phyloP scores from a whole-genome alignment of 2,113 vertebrate species.

The Embiotoca jacksoni region DNA sequence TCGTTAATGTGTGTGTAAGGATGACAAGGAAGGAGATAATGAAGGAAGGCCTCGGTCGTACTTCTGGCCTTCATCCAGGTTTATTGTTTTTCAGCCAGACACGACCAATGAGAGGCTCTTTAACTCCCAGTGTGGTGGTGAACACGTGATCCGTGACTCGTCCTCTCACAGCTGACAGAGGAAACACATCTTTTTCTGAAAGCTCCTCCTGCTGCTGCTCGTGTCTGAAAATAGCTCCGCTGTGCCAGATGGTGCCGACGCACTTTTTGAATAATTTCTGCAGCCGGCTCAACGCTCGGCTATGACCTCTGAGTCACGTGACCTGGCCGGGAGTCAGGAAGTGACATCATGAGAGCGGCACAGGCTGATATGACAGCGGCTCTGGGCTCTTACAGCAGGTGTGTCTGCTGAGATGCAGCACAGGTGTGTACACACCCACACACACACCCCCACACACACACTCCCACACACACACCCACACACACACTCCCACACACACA shows the following conservation, averaged over 20 bases:
- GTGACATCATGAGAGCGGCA: background rate
- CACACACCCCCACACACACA: too few species aligned
- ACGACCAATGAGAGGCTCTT: background rate
- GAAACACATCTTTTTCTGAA: background rate
- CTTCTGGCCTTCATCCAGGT: slow-evolving; percentile 32
- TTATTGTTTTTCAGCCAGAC: slow-evolving; percentile 15
- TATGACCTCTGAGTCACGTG: slow-evolving; percentile 43
- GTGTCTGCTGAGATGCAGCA: too few species aligned
- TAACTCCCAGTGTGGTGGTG: background rate
- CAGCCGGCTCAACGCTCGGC: too few species aligned
- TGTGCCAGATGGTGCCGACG: background rate
- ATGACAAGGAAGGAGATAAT: background rate
- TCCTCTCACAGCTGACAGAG: background rate
- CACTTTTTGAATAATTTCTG: slow-evolving; percentile 33
- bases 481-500: too few species aligned
- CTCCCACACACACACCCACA: too few species aligned
- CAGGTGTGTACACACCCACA: too few species aligned
- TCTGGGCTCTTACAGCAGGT: too few species aligned
- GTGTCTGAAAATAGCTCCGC: slow-evolving; percentile 40
- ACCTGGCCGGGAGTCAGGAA: slow-evolving; percentile 12
- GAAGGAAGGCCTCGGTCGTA: background rate
- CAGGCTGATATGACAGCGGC: background rate
- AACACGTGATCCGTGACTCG: background rate
- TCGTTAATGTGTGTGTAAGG: slow-evolving; percentile 14
- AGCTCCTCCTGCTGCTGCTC: background rate